Base-by-base conservation (phyloP, 2,113 vertebrate genomes). In the Seriola aureovittata region DNA sequence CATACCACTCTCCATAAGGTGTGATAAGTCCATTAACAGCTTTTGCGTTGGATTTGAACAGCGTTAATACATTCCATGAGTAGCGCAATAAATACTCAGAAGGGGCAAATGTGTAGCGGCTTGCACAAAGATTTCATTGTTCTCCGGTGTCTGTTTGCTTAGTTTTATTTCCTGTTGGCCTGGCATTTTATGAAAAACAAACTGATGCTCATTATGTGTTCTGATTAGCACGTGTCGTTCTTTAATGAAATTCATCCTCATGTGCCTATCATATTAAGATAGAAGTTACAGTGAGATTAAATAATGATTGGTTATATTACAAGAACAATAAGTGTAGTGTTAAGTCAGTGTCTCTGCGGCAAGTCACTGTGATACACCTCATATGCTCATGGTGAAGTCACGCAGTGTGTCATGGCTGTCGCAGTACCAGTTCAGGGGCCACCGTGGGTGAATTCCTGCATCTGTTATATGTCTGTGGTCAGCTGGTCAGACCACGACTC, bases 391-490 rank as follows among this genome's bases (percentile, higher is more conserved):
- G 29, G 46, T 81, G 82, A 86, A 73, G 82, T 81, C 74, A 68
- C 34, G 10, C 58, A 60, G 66, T 23, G 78, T 86, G 81, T 83
- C 69, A 46, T 34, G 17, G 42, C 38, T 65, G 75, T 80, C 40
- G 17, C 62, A 62, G 71, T 72, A 36, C 72, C n/a, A 42, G 67
- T 62, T 46, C 29, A 5, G 73, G 78, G 85, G 75, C 66, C 89
- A 40, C 10, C 59, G 0, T 54, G 82, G 86, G 77, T 80, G 79
- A 80, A 79, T 62, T 73, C 25, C 78, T 80, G 60, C 62, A 5
- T 84, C 71, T 81, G 59, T 75, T 70, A 16, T 79, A 69, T 71
- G 62, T 85, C 59, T 65, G 57, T 62, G 78, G 71, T 87, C 89
- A 85, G 91, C 81, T 88, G 83, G 29, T 82, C 16, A 13, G 77